Base-by-base conservation (phyloP, 2,888 invertebrate species). In the Cheilosia grossa region DNA sequence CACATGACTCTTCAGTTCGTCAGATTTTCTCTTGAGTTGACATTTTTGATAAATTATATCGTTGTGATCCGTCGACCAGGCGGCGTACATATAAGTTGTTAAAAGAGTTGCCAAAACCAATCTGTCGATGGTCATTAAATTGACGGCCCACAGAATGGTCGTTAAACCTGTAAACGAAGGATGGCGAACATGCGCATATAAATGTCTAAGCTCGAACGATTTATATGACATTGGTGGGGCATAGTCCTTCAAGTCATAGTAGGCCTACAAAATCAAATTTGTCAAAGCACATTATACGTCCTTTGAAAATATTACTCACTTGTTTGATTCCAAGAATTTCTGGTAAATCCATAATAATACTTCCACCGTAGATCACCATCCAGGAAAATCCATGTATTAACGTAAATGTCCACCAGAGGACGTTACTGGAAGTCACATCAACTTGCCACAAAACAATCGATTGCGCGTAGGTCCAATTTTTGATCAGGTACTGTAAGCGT, bases 301-400 rank as follows among this genome's bases (percentile, higher is more conserved):
- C 13, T 13, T 37, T 27, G 2, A 9, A 24, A 21, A 53, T n/a
- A n/a, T 19, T 10, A 67, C 9, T 64, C 88, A 92, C 93, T 90
- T 95, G 95, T 88, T 94, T 95, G 5, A 94, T 89, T 4, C 95
- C 95, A 30, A 93, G 88, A 4, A 95, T 89, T 88, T 95, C 94
- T 0, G 93, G 92, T 24, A 94, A 91, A 89, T 95, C 95, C 93
- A 94, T 93, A 88, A 94, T 93, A 54, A 94, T 90, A 87, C 93
- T 93, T 9, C 94, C 94, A 24, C 94, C 93, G 88, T 94, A 94
- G 80, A 95, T 93, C 4, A 94, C 89, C 27, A 92, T 89, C 95
- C 95, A 95, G 13, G 93, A 93, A 37, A 93, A 86, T 0, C 90
- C 87, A 88, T 95, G 95, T 17, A 93, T 88, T 6, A 91, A 87